phyloP scores from a whole-genome alignment of 1,140 invertebrate species.

The Campoletis sonorensis region DNA sequence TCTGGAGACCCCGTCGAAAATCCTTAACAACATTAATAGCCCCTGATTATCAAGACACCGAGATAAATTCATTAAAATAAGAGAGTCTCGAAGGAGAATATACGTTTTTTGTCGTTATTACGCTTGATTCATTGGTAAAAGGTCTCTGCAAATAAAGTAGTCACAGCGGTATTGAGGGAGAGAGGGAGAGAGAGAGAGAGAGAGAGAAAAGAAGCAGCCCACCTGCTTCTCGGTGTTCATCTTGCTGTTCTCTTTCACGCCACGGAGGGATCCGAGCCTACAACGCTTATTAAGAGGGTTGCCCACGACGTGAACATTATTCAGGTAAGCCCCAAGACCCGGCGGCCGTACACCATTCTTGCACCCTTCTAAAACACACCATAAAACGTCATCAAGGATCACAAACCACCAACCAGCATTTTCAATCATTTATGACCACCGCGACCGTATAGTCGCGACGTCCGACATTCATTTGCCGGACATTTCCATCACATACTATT shows the following conservation, averaged over 20 bases:
- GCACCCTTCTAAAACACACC: background rate
- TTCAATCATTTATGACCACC: background rate
- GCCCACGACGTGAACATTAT: background rate
- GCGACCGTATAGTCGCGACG: background rate
- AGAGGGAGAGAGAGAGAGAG: too few species aligned
- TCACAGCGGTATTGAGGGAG: too few species aligned
- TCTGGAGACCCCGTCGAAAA: too few species aligned
- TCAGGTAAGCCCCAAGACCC: background rate
- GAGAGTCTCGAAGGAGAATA: too few species aligned
- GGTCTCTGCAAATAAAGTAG: too few species aligned
- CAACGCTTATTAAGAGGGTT: conserved; percentile 7
- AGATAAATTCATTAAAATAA: too few species aligned
- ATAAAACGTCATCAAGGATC: background rate
- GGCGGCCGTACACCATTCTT: background rate
- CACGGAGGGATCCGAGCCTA: background rate
- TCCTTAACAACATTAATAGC: too few species aligned
- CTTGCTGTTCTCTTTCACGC: background rate
- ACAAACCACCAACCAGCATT: conserved; percentile 1
- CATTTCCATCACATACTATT: background rate
- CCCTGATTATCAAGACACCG: too few species aligned
- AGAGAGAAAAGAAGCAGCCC: background rate
- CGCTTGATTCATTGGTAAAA: too few species aligned
- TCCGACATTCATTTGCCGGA: background rate
- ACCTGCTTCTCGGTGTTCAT: background rate
- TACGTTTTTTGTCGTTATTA: too few species aligned